A percentile compares a stretch with the other conserved stretches of the same genome.
These are phyloP conservation scores for Heliopora coerulea DNA, from an alignment of 92 coral and sea anemone species.

Conservation along the genomic window DNA sequence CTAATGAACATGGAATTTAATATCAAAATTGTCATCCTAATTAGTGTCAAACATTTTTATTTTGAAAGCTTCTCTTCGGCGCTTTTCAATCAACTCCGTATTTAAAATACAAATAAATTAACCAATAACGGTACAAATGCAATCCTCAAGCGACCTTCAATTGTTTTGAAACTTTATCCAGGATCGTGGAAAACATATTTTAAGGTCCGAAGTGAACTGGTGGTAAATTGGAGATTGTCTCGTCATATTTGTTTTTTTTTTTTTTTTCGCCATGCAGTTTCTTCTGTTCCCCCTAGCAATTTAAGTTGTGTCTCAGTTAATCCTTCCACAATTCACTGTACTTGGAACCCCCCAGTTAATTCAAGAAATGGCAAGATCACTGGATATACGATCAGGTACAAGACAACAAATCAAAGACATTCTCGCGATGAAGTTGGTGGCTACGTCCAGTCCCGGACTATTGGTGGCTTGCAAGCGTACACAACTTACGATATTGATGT, in stretches of 20 bases:
- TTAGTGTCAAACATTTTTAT: too few relatives aligned
- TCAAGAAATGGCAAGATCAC: slow-evolving; percentile 86
- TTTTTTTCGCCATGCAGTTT: slow-evolving; percentile 53
- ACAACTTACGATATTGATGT: slow-evolving; percentile 80
- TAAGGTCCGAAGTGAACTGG: too few relatives aligned
- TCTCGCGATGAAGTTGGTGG: slow-evolving; percentile 56
- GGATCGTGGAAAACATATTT: too few relatives aligned
- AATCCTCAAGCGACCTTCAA: too few relatives aligned
- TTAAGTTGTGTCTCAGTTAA: slow-evolving; percentile 63
- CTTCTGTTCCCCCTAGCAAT: slow-evolving; percentile 77
- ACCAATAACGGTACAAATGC: too few relatives aligned
- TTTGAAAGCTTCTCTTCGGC: too few relatives aligned
- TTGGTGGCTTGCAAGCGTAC: slow-evolving; percentile 73
- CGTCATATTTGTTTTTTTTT: background rate
- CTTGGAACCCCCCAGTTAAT: slow-evolving; percentile 73
- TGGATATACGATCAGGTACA: slow-evolving; percentile 73
- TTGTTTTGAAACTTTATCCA: too few relatives aligned
- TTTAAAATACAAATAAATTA: background rate
- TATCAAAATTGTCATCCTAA: too few relatives aligned
- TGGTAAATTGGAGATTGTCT: too few relatives aligned
- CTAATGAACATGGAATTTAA: too few relatives aligned
- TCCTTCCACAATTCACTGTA: slow-evolving; percentile 68
- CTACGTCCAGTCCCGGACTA: slow-evolving; percentile 56
- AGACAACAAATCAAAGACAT: slow-evolving; percentile 3
- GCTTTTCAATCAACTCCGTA: too few relatives aligned